Evolutionary conservation across 2,888 invertebrate genomes (phyloP).

Genomic region (Pycnomerus fuliginosus): DNA sequence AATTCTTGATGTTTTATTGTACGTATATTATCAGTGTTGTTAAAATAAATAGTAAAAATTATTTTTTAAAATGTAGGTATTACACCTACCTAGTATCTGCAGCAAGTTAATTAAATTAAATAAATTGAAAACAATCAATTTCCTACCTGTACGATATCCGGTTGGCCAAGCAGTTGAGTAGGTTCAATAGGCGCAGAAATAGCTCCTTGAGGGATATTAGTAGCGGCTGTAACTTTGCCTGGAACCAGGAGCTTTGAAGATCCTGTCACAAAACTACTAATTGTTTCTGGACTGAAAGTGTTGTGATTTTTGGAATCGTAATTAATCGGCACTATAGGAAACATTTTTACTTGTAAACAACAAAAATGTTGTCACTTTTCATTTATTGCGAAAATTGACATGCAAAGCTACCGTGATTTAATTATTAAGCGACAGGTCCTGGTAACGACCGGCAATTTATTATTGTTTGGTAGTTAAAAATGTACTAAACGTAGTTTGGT

Average conservation of each 20-base stretch:
- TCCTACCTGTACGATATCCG: conserved; percentile 49
- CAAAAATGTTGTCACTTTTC: conserved; percentile 10
- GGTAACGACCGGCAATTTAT: conserved; percentile 15
- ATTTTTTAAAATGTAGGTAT: too few species aligned
- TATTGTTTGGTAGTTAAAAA: conserved; percentile 36
- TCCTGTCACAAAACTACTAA: conserved; percentile 40
- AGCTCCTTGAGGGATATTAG: conserved; percentile 45
- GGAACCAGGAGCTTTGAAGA: conserved; percentile 45
- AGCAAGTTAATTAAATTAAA: too few species aligned
- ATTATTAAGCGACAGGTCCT: conserved; percentile 15
- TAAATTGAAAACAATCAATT: neutral
- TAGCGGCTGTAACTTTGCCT: conserved; percentile 46
- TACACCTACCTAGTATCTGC: too few species aligned
- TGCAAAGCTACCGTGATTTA: conserved; percentile 28
- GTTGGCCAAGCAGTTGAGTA: conserved; percentile 40
- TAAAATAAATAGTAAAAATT: conserved; percentile 3
- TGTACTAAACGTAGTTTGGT: conserved; percentile 40
- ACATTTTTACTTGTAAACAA: conserved; percentile 29
- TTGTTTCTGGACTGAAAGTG: conserved; percentile 24
- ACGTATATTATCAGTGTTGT: neutral
- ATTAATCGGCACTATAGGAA: conserved; percentile 36
- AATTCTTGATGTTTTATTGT: neutral
- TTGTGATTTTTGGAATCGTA: conserved; percentile 24
- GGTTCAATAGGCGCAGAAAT: conserved; percentile 43
- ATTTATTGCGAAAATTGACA: conserved; percentile 24